These are phyloP conservation scores for Drosophila nigritarsus DNA, from an alignment of 2,888 invertebrate species.

Conservation along the genomic window DNA sequence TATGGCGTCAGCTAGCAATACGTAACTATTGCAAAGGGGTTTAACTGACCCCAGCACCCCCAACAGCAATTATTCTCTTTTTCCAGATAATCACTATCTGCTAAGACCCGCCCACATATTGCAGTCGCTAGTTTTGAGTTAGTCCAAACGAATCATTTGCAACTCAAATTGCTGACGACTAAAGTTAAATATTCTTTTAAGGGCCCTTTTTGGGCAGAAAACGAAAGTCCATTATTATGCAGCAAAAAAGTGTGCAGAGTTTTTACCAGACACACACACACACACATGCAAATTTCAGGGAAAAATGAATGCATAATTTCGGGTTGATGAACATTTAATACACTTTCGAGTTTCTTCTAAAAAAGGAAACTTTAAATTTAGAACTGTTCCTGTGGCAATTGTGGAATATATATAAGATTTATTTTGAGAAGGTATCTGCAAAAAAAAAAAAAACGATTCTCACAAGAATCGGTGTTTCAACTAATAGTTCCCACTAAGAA, in stretches of 20 bases:
- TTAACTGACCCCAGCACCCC: slow-evolving; percentile 29
- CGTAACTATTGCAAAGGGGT: slow-evolving; percentile 40
- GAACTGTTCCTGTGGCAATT: not conserved
- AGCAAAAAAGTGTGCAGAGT: slow-evolving; percentile 44
- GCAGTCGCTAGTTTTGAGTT: not conserved
- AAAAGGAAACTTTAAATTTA: not conserved
- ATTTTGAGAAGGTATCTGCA: not conserved
- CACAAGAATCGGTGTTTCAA: not conserved
- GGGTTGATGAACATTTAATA: not conserved
- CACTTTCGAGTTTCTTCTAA: not conserved
- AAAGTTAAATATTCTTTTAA: slow-evolving; percentile 22
- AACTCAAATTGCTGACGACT: slow-evolving; percentile 42
- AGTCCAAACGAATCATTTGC: slow-evolving; percentile 34
- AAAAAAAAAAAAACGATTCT: not conserved
- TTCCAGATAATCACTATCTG: slow-evolving; percentile 19
- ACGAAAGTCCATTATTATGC: slow-evolving; percentile 77
- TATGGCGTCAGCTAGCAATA: slow-evolving; percentile 40
- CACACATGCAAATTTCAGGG: slow-evolving; percentile 6
- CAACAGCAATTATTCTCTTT: not conserved
- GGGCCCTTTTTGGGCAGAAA: slow-evolving; percentile 19
- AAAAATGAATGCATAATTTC: not conserved
- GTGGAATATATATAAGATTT: not conserved
- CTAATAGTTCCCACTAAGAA: not conserved
- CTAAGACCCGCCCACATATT: slow-evolving; percentile 6
- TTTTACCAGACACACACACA: slow-evolving; percentile 15